Base-by-base conservation (phyloP, 2,113 vertebrate species). In the Stigmatopora argus region DNA sequence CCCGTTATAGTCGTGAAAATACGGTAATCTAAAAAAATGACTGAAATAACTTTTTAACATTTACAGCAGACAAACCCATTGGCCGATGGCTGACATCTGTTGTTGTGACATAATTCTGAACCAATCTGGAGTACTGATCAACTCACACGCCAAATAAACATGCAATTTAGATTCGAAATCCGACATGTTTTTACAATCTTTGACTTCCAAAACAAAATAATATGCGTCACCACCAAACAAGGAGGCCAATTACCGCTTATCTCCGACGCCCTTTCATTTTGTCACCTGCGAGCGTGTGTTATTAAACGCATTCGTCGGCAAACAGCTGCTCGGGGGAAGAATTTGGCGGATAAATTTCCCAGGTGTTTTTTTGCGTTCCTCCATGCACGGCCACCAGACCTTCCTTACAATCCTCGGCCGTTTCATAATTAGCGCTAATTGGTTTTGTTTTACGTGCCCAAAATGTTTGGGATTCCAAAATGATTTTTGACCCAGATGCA, bases 301-400 rank as follows among this genome's bases (percentile, higher is more conserved):
- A 60, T 46, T 34, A 53, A 63, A 7, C 26, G 46, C 64, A 74
- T 78, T 38, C 70, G 14, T 4, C 53, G 63, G 35, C 62, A 64
- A 84, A 80, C 83, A 85, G 82, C 71, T 74, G 83, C 62, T 82
- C 8, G 21, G 81, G 76, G 71, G 9, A 79, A 62, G 64, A 74
- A 71, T 66, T 51, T 46, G 69, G 1, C 0, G 67, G n/a, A 64
- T 77, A 75, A 70, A 82, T 85, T 85, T 85, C 82, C 86, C 85
- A 80, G 72, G 78, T 74, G 84, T 59, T 66, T 80, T 66, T 80
- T 66, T 60, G 61, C 79, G 69, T 82, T 69, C 73, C 65, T 72
- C 66, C 65, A 75, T 21, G 38, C 63, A 78, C 19, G 38, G 74
- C 41, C 35, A 78, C 74, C 74, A 67, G 26, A 2, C 13, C 53